These are phyloP conservation scores for Petromus typicus DNA, from an alignment of 2,113 vertebrate species.

Conservation along the genomic window DNA sequence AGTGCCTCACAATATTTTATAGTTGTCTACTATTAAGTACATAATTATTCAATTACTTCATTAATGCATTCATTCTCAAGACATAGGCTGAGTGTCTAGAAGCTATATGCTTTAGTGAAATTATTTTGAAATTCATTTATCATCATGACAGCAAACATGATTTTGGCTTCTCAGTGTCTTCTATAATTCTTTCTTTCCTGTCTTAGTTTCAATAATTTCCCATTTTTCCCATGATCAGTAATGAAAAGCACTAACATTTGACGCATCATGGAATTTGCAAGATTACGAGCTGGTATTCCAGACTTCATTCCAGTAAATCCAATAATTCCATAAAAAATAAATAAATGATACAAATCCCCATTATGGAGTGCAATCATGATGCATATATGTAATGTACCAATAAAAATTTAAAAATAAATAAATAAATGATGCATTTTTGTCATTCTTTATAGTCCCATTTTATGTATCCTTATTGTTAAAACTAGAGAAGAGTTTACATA, in stretches of 20 bases:
- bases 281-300: background rate
- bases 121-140: background rate
- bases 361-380: no score
- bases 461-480: background rate
- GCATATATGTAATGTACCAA: no score
- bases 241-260: background rate
- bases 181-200: background rate
- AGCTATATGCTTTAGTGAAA: background rate
- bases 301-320: background rate
- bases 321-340: background rate
- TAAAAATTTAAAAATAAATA: no score
- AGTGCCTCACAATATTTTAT: no score
- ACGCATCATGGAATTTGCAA: fast-evolving
- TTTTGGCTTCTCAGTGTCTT: background rate
- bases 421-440: background rate
- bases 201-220: background rate
- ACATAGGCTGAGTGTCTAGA: background rate
- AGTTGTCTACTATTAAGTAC: background rate
- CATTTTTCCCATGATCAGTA: background rate
- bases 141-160: background rate
- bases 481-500: background rate
- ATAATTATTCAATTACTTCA: background rate
- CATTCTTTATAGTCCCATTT: background rate
- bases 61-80: background rate
- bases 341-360: no score